A percentile compares a stretch with the other conserved stretches of the same genome.
Evolutionary conservation across 1,140 invertebrate genomes (phyloP).

Genomic region (Caenorhabditis tropicalis): DNA sequence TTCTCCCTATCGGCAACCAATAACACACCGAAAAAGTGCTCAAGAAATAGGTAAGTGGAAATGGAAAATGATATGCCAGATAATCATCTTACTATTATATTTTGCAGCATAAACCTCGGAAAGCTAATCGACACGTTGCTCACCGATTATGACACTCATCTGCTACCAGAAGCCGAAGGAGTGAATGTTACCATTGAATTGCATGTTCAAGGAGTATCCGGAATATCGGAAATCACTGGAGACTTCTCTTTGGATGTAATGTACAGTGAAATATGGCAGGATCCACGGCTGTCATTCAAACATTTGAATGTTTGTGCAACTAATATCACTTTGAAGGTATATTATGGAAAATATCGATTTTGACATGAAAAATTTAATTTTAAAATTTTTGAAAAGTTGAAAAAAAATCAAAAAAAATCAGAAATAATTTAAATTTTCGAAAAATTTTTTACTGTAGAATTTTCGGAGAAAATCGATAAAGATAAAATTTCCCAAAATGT

Average conservation of each 20-base stretch:
- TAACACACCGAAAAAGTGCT: constrained; percentile 13
- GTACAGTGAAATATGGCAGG: constrained; percentile 72
- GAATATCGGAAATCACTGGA: constrained; percentile 71
- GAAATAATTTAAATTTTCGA: too few relatives aligned
- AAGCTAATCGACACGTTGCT: constrained; percentile 68
- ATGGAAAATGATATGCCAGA: too few relatives aligned
- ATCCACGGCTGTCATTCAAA: constrained; percentile 69
- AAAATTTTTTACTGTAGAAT: too few relatives aligned
- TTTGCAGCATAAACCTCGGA: constrained; percentile 64
- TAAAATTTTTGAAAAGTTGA: background rate
- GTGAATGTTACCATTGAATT: constrained; percentile 72
- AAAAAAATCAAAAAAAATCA: too few relatives aligned
- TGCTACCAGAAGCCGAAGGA: constrained; percentile 70
- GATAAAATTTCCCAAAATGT: too few relatives aligned
- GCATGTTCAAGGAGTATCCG: constrained; percentile 71
- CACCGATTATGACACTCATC: constrained; percentile 69
- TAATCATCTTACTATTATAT: too few relatives aligned
- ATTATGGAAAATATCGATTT: background rate
- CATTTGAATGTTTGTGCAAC: constrained; percentile 71
- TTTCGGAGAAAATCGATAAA: too few relatives aligned
- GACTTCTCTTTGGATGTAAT: constrained; percentile 70
- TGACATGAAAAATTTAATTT: background rate
- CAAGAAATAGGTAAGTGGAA: constrained; percentile 18
- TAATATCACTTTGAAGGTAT: constrained; percentile 70
- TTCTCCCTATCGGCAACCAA: background rate